phyloP scores from a whole-genome alignment of 2,113 vertebrate genomes.

The Menura novaehollandiae region DNA sequence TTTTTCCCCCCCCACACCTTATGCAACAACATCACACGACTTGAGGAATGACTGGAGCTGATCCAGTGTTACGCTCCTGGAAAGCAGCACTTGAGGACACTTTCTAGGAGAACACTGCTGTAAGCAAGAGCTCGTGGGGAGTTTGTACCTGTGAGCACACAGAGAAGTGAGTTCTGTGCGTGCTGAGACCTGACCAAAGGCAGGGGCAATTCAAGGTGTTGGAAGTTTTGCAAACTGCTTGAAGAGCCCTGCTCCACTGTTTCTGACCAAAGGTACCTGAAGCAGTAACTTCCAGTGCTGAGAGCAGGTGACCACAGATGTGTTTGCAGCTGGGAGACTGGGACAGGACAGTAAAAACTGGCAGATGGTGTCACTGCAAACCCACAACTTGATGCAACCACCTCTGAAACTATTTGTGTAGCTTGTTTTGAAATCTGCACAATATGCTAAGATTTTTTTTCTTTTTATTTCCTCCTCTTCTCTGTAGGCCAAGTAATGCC shows the following conservation, averaged over 20 bases:
- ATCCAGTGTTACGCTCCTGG: neutral
- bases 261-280: neutral
- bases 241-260: neutral
- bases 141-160: neutral
- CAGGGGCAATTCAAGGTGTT: neutral
- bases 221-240: neutral
- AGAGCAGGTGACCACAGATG: neutral
- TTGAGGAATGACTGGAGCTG: neutral
- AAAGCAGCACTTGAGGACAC: neutral
- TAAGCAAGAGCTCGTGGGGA: neutral
- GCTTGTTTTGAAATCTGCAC: neutral
- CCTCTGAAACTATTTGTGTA: neutral
- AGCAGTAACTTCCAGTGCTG: neutral
- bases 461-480: neutral
- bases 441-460: neutral
- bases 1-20: neutral
- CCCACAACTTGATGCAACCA: neutral
- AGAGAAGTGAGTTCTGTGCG: neutral
- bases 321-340: neutral
- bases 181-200: neutral
- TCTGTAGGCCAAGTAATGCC: neutral
- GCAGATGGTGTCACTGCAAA: neutral
- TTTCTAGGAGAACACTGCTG: neutral
- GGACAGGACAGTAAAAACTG: neutral
- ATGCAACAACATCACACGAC: neutral